Evolutionary conservation across 2,888 invertebrate species (phyloP), one percentile per base, ranked within the genome.

Genomic region (Neocrepidodera transversa): DNA sequence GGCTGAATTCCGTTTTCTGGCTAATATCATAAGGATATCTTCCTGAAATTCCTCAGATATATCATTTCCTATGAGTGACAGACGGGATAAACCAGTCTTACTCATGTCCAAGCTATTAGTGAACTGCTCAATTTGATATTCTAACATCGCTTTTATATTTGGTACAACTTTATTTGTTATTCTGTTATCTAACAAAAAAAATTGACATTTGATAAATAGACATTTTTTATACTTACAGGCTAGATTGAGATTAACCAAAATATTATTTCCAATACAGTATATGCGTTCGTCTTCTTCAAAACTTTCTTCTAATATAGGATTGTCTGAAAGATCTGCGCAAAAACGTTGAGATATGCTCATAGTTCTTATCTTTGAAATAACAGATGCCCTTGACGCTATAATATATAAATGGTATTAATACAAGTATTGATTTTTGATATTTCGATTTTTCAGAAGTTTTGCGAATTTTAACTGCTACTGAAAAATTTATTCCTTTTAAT

Each of bases 261-360:
- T 57, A 11, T 75, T 70, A 59, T 80, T 80, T 59, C 80, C 80
- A 7, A 36, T 67, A 26, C 76, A 73, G 38, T 69, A 68, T 7
- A 78, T 64, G 35, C 67, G 61, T 36, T 70, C 71, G 10, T 75
- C 66, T 40, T 71, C 67, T 14, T 70, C 67, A 28, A 63, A 57
- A 43, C 66, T 69, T 42, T 79, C 78, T 38, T 63, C 66, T n/a
- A 68, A 63, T 40, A 78, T 73, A 0, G 80, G 80, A 68, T 80
- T 77, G 11, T 35, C 35, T 6, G 49, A 16, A 11, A 45, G 32
- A 11, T 32, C 23, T 23, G 23, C 4, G 23, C 23, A 23, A 23
- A 3, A 5, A 23, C 23, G 23, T 23, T 23, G 23, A 23, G 23
- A 23, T 7, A 14, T 11, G 38, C n/a, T n/a, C n/a, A n/a, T n/a